Evolutionary conservation across 2,797 vertebrate species (phyloP), one percentile per base, ranked within the genome.

Genomic region (Cyclopterus lumpus): DNA sequence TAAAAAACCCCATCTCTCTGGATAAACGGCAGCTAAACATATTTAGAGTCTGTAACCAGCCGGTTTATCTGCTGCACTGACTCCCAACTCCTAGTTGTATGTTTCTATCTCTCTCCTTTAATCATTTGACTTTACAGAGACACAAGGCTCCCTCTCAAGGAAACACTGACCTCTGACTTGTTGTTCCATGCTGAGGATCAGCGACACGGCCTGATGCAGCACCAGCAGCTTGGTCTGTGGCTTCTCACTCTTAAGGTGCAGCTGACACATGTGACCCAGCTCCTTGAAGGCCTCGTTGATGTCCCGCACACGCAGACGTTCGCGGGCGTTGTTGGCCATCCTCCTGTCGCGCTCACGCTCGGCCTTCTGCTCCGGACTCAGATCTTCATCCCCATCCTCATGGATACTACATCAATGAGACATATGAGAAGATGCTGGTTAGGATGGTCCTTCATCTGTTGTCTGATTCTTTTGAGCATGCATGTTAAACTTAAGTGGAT

Each of bases 211-310:
- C 93, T 99, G 97, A 92, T 99, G 97, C 80, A 99, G 96, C 87
- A 99, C 97, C 77, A 99, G 96, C 90, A 99, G 96, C 78, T 99
- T 99, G 20, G 98, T 99, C 91, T 99, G 98, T 0, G 98, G 97
- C 86, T 99, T 99, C 86, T 99, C 98, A 2, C 96, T 98, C 93
- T 99, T 98, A 82, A 99, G 94, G 81, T 99, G 97, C 84, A 98
- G 93, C 88, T 99, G 97, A 89, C 96, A 97, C 97, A 99, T 99
- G 80, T 96, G 96, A 44, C 98, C 98, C 36, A 99, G 96, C 89
- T 99, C 97, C 90, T 99, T 99, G 84, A 99, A 99, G 0, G 97
- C 97, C 92, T 99, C 97, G 2, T 99, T 99, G 79, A 99, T 99
- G 92, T 99, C 97, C 2, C 97, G 94, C 10, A 99, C 98, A 0